phyloP scores from a whole-genome alignment of 2,113 vertebrate species.

The Emydocephalus ijimae region DNA sequence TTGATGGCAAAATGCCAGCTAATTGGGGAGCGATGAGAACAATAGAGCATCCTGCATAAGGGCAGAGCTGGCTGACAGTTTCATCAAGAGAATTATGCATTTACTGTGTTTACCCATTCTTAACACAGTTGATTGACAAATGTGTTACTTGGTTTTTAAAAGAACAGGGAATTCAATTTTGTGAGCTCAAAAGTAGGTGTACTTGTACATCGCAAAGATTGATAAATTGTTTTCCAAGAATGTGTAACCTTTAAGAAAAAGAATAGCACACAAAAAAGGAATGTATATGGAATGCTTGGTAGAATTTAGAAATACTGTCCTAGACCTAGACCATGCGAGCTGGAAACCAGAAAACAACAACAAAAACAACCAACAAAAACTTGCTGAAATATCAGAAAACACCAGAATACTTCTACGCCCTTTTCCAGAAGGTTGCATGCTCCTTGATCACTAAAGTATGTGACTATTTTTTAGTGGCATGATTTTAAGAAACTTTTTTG shows the following conservation, averaged over 20 bases:
- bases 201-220: background rate
- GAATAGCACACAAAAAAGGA: background rate
- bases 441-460: background rate
- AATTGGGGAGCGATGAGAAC: background rate
- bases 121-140: background rate
- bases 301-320: background rate
- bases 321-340: background rate
- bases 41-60: background rate
- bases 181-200: background rate
- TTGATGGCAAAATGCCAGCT: background rate
- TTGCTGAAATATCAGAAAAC: background rate
- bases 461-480: background rate
- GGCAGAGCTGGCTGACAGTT: background rate
- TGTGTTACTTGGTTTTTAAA: background rate
- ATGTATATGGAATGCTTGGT: background rate
- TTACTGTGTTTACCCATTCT: background rate
- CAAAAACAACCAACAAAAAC: background rate
- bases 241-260: background rate
- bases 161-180: background rate
- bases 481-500: background rate
- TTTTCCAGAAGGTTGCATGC: background rate
- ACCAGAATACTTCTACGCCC: background rate
- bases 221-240: background rate
- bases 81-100: background rate
- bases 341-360: background rate